Base-by-base conservation (phyloP, 2,113 vertebrate species). In the Pluvialis apricaria region DNA sequence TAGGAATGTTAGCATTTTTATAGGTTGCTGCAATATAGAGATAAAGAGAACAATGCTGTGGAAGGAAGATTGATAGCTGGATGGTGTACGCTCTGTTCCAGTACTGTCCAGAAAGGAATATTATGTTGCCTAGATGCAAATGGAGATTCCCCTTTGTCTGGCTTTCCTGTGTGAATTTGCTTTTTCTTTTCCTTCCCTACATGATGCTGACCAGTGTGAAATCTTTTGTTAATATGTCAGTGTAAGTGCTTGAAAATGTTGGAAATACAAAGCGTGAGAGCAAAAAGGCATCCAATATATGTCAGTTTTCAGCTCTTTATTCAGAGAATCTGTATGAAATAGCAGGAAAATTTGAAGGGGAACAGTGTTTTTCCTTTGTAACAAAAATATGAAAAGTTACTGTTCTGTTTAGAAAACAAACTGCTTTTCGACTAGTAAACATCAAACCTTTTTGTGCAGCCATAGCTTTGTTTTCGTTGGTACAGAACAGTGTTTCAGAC, bases 21-120 rank as follows among this genome's bases (percentile, higher is more conserved):
- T 93, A 26, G 92, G 76, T 71, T 94, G 61, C 96, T 96, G 95
- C 90, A 88, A 19, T 85, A 98, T 97, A 91, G 97, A 98, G 97
- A 96, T 96, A 96, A 96, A 97, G 91, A 96, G 81, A 97, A 98
- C 98, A 98, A 87, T 98, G 69, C 45, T 3, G 2, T 55, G n/a
- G 36, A 69, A 55, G 29, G 60, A 75, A 95, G 95, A 96, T 96
- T 94, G 80, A 97, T 96, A 29, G 80, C 86, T 51, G 57, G 42
- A 14, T 14, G 51, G 42, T 15, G 51, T 62, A 11, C 2, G 5
- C 12, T 2, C 21, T 88, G 69, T 86, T 94, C 75, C 90, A 92
- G 0, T 24, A 2, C 51, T 81, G 58, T 77, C 42, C 38, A 88
- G 42, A 82, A 25, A 65, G 31, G 82, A 93, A 31, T 51, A 58